Percentiles rank a stretch among this genome's conserved stretches.
phyloP scores from a whole-genome alignment of 2,888 invertebrate genomes.

The Lepeophtheirus nordmannii region DNA sequence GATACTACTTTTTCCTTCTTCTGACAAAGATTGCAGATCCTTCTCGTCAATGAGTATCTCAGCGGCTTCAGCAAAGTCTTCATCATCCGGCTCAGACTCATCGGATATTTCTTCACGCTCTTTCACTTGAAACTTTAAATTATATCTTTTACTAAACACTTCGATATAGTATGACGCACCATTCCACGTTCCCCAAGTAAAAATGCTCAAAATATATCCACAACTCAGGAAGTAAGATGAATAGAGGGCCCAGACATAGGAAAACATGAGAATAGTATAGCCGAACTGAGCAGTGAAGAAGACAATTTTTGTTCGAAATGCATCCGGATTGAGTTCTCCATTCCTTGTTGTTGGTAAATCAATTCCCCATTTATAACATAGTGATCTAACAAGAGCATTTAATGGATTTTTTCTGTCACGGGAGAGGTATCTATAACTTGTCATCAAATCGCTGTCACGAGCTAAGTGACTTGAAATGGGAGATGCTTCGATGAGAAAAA shows the following conservation, averaged over 20 bases:
- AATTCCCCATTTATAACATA: background rate
- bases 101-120: background rate
- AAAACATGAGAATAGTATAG: background rate
- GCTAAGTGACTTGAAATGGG: background rate
- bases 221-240: constrained; percentile 1
- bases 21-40: too few species aligned
- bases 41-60: background rate
- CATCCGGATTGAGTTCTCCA: constrained; percentile 7
- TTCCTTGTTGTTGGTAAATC: background rate
- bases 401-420: constrained; percentile 15
- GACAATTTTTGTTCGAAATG: background rate
- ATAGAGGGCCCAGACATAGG: background rate
- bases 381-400: background rate
- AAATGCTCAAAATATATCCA: constrained; percentile 8
- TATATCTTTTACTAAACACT: constrained; percentile 19
- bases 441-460: background rate
- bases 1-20: background rate
- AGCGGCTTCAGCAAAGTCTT: background rate
- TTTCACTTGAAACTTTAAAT: constrained; percentile 2
- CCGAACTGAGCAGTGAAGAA: constrained; percentile 8
- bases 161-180: constrained; percentile 20
- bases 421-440: constrained; percentile 5
- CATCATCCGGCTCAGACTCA: background rate
- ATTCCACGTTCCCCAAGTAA: constrained; percentile 12
- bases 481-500: constrained; percentile 3